Evolutionary conservation across 2,888 invertebrate species (phyloP).

Genomic region (Agrotis exclamationis): DNA sequence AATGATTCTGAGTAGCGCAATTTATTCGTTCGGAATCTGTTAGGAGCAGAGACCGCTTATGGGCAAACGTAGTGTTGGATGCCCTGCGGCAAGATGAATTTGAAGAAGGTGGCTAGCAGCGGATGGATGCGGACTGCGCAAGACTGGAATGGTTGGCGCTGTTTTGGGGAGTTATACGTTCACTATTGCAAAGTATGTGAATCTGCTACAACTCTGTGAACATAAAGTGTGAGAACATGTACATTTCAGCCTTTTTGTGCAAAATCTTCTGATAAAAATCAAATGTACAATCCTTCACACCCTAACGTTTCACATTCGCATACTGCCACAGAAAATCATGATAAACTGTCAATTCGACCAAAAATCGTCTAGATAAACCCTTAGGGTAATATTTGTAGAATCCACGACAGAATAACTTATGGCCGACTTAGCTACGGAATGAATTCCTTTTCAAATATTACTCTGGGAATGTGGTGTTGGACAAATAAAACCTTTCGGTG

Average conservation of each 20-base stretch:
- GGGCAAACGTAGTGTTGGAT: no score
- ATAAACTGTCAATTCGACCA: slow-evolving; percentile 58
- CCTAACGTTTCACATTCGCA: slow-evolving; percentile 18
- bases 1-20: no score
- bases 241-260: not conserved
- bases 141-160: no score
- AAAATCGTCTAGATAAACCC: slow-evolving; percentile 57
- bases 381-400: slow-evolving; percentile 68
- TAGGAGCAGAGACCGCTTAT: no score
- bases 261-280: slow-evolving; percentile 8
- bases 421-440: slow-evolving; percentile 66
- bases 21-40: not conserved
- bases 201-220: not conserved
- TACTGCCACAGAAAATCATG: slow-evolving; percentile 35
- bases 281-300: slow-evolving; percentile 11
- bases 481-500: slow-evolving; percentile 68
- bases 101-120: no score
- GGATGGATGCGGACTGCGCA: no score
- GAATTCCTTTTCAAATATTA: slow-evolving; percentile 68
- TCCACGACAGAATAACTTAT: slow-evolving; percentile 66
- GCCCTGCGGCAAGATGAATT: no score
- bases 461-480: slow-evolving; percentile 65
- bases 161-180: no score
- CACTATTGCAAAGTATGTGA: no score
- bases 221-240: not conserved